Conservation (phyloP, 2,113 vertebrate species). For the Macroglossus sobrinus region DNA sequence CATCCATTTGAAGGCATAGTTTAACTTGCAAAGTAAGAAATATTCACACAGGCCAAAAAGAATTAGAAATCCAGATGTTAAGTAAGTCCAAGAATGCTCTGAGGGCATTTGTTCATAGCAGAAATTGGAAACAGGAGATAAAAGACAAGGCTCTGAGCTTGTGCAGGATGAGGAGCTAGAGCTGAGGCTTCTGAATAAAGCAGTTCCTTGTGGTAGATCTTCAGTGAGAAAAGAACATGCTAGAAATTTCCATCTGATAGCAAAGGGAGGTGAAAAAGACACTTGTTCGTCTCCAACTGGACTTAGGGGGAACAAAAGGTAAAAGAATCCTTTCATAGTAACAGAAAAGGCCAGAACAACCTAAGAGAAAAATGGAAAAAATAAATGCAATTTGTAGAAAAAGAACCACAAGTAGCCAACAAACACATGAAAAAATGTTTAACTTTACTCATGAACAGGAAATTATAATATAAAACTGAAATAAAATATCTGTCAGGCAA, state of each 20-base stretch:
- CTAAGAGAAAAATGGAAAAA: not conserved
- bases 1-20: not conserved
- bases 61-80: not conserved
- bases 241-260: not conserved
- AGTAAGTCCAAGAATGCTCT: not conserved
- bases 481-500: not conserved
- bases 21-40: not conserved
- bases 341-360: not conserved
- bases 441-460: not conserved
- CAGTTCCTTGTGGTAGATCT: not conserved
- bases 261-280: not conserved
- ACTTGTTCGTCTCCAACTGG: not conserved
- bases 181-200: not conserved
- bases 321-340: not conserved
- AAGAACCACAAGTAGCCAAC: not conserved
- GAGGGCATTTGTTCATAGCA: not conserved
- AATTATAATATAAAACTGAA: not conserved
- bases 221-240: not conserved
- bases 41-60: not conserved
- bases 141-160: not conserved
- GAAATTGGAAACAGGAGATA: not conserved
- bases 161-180: not conserved
- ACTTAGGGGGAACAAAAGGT: not conserved
- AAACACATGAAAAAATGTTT: not conserved
- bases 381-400: not conserved